phyloP scores from a whole-genome alignment of 1,140 invertebrate species.

The Zophobas morio region DNA sequence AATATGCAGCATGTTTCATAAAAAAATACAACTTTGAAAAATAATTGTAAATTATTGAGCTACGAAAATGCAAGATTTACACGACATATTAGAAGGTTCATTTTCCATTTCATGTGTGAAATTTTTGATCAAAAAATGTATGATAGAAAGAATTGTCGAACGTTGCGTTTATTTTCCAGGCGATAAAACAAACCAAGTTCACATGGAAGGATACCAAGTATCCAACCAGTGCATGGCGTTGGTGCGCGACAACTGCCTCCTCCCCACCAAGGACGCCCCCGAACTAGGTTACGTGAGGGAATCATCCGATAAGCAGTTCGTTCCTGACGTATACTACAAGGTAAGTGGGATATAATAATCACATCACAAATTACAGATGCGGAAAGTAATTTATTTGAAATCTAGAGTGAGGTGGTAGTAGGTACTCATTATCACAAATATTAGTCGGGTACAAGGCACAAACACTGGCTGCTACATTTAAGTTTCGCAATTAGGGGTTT shows the following conservation, averaged over 20 bases:
- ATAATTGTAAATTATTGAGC: no score
- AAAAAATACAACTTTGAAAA: no score
- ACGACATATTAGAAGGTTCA: no score
- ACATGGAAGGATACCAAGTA: slow-evolving; percentile 99
- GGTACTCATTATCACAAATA: slow-evolving; percentile 65
- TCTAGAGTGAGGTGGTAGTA: slow-evolving; percentile 63
- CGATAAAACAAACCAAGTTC: slow-evolving; percentile 91
- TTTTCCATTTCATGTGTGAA: neutral
- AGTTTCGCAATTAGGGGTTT: slow-evolving; percentile 53
- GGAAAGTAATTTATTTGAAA: slow-evolving; percentile 63
- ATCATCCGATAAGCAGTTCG: slow-evolving; percentile 94
- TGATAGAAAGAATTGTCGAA: no score
- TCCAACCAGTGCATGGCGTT: slow-evolving; percentile 98
- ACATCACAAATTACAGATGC: slow-evolving; percentile 55
- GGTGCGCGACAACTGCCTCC: slow-evolving; percentile 92
- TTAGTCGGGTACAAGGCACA: slow-evolving; percentile 64
- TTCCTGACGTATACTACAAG: slow-evolving; percentile 99
- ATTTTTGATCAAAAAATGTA: no score
- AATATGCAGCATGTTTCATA: no score
- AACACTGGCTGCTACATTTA: slow-evolving; percentile 62
- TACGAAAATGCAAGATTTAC: no score
- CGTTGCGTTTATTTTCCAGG: slow-evolving; percentile 72
- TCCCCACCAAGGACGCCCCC: slow-evolving; percentile 97
- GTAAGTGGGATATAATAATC: slow-evolving; percentile 73
- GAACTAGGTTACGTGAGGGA: slow-evolving; percentile 97